Conservation (phyloP, 2,888 invertebrate genomes). For the Protonemura montana region DNA sequence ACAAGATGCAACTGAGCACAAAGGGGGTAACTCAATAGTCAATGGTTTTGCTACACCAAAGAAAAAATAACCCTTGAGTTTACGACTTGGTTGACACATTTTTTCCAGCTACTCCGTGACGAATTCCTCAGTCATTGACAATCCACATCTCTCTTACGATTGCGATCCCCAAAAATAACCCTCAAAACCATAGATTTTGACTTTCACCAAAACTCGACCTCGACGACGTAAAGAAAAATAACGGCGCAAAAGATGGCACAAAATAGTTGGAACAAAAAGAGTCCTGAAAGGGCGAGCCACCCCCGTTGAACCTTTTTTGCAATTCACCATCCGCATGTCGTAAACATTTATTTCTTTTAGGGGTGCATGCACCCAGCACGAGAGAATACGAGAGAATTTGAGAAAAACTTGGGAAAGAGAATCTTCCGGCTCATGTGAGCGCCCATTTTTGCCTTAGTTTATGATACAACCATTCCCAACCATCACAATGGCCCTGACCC, state of each 20-base stretch:
- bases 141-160: background rate
- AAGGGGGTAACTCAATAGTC: background rate
- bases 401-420: background rate
- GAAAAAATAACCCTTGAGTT: background rate
- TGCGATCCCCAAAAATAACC: background rate
- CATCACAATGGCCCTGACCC: background rate
- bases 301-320: background rate
- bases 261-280: background rate
- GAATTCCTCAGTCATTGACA: background rate
- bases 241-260: background rate
- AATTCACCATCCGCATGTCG: constrained; percentile 1
- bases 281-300: background rate
- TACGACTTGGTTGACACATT: background rate
- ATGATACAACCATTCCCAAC: background rate
- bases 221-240: background rate
- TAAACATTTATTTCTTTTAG: constrained; percentile 7
- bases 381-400: background rate
- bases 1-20: background rate
- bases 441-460: constrained; percentile 5
- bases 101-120: background rate
- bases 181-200: background rate
- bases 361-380: background rate
- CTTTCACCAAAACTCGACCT: background rate
- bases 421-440: background rate
- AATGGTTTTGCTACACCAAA: background rate